Base-by-base conservation (phyloP, 2,888 invertebrate genomes). In the Junonia oenone region DNA sequence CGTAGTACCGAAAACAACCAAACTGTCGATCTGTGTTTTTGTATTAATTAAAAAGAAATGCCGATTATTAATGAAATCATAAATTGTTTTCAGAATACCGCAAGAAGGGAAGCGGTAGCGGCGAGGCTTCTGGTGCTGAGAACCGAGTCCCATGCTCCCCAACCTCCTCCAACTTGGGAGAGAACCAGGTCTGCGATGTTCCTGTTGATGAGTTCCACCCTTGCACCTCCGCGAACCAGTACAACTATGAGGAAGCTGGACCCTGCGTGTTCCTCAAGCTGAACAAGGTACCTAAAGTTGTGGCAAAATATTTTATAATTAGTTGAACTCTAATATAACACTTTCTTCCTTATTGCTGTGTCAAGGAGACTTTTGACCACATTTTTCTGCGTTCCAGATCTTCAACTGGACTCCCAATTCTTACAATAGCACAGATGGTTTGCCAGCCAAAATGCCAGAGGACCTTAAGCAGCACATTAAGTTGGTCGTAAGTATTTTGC, bases 251-350 rank as follows among this genome's bases (percentile, higher is more conserved):
- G 65, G 92, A 93, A 66, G 96, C 95, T 57, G 94, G 95, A 55
- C 99, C 99, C 13, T 99, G 99, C 84, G 95, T 99, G 78, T 95
- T 99, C 90, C 93, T 99, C 67, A 99, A 99, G 84, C 91, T 99
- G 68, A 99, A 99, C 85, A 98, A 96, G 94, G 98, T 98, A 83
- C 8, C 14, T 4, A 4, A n/a, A 2, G 11, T 33, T 33, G 11
- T 33, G n/a, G 31, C 4, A 33, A n/a, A n/a, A 4, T 11, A 11
- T 2, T 11, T 27, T 27, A 8, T 8, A 2, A 2, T 6, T 27
- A 27, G 1, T 27, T 8, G 8, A 27, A 8, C 27, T n/a, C n/a
- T n/a, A n/a, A n/a, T n/a, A n/a, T n/a, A n/a, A n/a, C n/a, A n/a
- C n/a, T n/a, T n/a, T n/a, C n/a, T n/a, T n/a, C n/a, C n/a, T n/a